These are phyloP conservation scores for Eleginops maclovinus DNA, from an alignment of 2,113 vertebrate species.

Conservation along the genomic window DNA sequence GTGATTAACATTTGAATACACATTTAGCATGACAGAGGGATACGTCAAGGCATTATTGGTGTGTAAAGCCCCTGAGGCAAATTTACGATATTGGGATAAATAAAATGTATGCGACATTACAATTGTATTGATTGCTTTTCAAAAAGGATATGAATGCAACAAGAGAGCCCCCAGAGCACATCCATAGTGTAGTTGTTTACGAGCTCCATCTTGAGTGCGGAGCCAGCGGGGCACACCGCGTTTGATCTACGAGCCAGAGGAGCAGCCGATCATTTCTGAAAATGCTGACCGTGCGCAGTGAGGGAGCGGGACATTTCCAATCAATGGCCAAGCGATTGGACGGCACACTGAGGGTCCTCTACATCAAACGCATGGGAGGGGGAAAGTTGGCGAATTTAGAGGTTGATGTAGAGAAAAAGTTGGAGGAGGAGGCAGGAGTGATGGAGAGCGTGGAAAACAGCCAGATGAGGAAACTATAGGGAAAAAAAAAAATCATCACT, in stretches of 20 bases:
- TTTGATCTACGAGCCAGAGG: constrained; percentile 66
- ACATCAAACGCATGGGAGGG: constrained; percentile 52
- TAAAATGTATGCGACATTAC: background rate
- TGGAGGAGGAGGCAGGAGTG: constrained; percentile 13
- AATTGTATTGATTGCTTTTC: background rate
- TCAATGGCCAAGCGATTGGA: constrained; percentile 54
- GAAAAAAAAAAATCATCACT: background rate
- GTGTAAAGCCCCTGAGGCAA: background rate
- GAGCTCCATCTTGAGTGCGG: constrained; percentile 30
- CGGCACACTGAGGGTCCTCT: constrained; percentile 48
- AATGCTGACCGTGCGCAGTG: constrained; percentile 73
- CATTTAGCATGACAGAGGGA: background rate
- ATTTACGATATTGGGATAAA: background rate
- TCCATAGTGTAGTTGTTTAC: constrained; percentile 29
- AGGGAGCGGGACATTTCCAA: constrained; percentile 59
- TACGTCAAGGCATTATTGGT: background rate
- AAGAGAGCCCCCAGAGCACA: constrained; percentile 21
- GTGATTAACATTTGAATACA: background rate
- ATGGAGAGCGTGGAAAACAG: constrained; percentile 18
- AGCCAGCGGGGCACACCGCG: constrained; percentile 6
- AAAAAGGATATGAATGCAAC: constrained; percentile 13
- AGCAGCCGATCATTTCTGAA: constrained; percentile 67
- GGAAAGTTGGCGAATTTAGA: constrained; percentile 41
- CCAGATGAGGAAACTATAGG: constrained; percentile 10
- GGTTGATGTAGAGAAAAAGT: constrained; percentile 48